Conservation (phyloP, 92 coral and sea anemone species). For the Anthopleura xanthogrammica region DNA sequence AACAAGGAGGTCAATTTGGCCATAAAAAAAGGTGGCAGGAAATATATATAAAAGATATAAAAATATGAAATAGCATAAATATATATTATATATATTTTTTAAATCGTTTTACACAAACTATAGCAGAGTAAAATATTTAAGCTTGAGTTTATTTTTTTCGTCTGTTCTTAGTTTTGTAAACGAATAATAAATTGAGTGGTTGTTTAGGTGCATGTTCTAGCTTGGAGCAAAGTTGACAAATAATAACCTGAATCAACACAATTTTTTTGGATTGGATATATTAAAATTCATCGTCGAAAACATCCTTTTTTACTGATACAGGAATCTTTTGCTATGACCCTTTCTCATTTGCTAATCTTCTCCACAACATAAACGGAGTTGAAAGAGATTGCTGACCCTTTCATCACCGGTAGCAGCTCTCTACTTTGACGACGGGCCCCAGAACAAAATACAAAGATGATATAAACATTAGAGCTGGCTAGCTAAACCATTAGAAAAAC, state of each 20-base stretch:
- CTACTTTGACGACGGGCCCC: conserved; percentile 18
- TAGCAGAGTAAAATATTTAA: not conserved
- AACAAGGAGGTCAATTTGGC: conserved; percentile 20
- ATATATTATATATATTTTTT: not conserved
- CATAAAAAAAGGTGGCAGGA: conserved; percentile 4
- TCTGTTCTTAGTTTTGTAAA: conserved; percentile 22
- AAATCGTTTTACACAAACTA: not conserved
- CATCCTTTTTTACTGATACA: conserved; percentile 7
- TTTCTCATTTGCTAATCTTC: conserved; percentile 19
- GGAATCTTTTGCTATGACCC: conserved; percentile 6
- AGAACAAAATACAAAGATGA: not conserved
- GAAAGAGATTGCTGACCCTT: conserved; percentile 25
- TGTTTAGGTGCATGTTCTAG: conserved; percentile 38
- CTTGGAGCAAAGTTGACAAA: conserved; percentile 12
- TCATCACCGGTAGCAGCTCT: conserved; percentile 22
- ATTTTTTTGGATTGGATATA: conserved; percentile 6
- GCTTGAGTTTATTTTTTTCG: conserved; percentile 13
- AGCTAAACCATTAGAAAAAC: conserved; percentile 2
- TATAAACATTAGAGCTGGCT: conserved; percentile 3
- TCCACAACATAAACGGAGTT: conserved; percentile 14
- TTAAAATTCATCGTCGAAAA: not conserved
- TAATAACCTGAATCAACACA: conserved; percentile 26
- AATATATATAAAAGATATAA: not conserved
- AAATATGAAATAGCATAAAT: not conserved
- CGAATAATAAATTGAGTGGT: conserved; percentile 14